A percentile compares a stretch with the other conserved stretches of the same genome.
These are phyloP conservation scores for Trichomycterus rosablanca DNA, from an alignment of 2,113 vertebrate genomes.

Conservation along the genomic window DNA sequence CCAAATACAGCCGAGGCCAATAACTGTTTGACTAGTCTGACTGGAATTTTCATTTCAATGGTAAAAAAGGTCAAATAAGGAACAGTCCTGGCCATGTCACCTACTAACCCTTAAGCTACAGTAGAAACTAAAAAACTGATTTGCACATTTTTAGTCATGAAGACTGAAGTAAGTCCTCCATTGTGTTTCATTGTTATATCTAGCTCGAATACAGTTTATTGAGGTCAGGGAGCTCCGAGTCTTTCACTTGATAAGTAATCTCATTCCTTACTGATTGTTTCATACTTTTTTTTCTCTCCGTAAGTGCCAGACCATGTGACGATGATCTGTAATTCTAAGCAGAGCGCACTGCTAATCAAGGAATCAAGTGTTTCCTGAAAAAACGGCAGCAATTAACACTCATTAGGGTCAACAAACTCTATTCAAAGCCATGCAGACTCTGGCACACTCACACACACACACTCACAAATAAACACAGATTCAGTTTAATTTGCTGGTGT, in stretches of 20 bases:
- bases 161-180: too few species aligned
- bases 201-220: background rate
- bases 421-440: constrained; percentile 37
- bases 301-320: background rate
- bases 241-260: constrained; percentile 12
- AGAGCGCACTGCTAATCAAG: constrained; percentile 41
- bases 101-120: too few species aligned
- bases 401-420: constrained; percentile 47
- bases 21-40: too few species aligned
- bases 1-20: too few species aligned
- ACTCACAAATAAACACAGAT: constrained; percentile 21
- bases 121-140: background rate
- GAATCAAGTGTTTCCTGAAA: constrained; percentile 39
- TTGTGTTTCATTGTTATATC: too few species aligned
- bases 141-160: background rate
- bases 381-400: constrained; percentile 48
- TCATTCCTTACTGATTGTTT: constrained; percentile 16
- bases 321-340: too few species aligned
- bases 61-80: too few species aligned
- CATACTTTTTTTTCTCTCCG: background rate
- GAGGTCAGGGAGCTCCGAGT: background rate
- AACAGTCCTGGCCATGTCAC: too few species aligned
- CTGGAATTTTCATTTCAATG: too few species aligned
- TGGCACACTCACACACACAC: constrained; percentile 9
- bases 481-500: background rate